Conservation (phyloP, 2,113 vertebrate genomes). For the Psophia crepitans region DNA sequence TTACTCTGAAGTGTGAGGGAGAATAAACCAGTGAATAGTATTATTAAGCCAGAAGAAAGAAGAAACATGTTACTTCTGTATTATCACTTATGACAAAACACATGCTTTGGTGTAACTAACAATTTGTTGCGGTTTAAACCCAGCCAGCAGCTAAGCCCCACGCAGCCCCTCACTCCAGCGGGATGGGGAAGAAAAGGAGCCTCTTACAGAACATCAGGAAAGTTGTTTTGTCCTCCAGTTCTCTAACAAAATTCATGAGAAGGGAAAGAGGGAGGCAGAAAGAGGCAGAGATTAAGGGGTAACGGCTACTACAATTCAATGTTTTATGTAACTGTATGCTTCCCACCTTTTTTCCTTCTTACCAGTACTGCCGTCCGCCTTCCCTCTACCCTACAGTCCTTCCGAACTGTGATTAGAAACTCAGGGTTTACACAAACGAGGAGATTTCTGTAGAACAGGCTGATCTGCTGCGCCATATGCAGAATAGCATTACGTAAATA, state of each 20-base stretch:
- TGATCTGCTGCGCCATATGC: neutral
- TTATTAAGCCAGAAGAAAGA: neutral
- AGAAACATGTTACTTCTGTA: neutral
- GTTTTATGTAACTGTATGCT: neutral
- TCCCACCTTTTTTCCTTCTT: neutral
- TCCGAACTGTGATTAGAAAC: neutral
- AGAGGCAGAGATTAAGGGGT: neutral
- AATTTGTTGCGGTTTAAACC: neutral
- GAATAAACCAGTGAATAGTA: neutral
- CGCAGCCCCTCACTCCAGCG: accelerated
- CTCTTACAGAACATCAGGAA: neutral
- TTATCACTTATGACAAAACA: neutral
- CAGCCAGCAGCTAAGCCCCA: neutral
- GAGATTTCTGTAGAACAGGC: neutral
- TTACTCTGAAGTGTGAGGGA: neutral
- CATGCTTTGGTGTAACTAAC: neutral
- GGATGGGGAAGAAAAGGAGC: neutral
- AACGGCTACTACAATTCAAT: neutral
- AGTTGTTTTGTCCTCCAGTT: neutral
- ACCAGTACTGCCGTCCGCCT: neutral
- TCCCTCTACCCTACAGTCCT: neutral
- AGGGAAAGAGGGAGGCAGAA: neutral
- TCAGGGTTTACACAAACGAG: neutral
- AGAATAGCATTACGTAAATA: neutral
- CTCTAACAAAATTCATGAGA: neutral